Evolutionary conservation across 1,140 invertebrate genomes (phyloP).

Genomic region (Phymorhynchus buccinoides): DNA sequence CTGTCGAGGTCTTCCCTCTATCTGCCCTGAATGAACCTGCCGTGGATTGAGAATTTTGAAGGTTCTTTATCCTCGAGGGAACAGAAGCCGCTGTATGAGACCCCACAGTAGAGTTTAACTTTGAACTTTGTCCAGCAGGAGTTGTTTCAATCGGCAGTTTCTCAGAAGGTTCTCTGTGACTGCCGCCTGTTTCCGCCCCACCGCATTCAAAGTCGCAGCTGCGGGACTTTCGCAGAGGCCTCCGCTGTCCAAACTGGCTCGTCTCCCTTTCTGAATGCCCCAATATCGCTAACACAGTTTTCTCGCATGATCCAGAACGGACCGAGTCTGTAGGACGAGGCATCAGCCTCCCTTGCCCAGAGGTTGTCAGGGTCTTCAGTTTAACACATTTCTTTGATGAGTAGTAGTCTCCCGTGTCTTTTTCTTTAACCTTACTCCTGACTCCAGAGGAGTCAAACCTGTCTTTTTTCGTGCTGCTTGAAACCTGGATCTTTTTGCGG

Average conservation of each 20-base stretch:
- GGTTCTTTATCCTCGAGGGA: background rate
- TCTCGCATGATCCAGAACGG: background rate
- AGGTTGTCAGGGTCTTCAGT: background rate
- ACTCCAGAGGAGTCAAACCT: background rate
- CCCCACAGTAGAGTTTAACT: background rate
- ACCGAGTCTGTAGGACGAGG: background rate
- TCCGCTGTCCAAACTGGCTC: background rate
- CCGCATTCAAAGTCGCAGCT: conserved; percentile 4
- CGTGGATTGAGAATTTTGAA: background rate
- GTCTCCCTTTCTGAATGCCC: background rate
- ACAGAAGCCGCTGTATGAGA: too few species aligned
- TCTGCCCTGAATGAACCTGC: background rate
- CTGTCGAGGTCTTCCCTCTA: background rate
- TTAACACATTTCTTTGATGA: background rate
- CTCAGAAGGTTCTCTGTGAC: too few species aligned
- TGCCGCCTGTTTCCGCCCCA: too few species aligned
- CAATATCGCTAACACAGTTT: background rate
- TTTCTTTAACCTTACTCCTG: background rate
- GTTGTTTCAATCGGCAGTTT: background rate
- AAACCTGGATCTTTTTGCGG: background rate
- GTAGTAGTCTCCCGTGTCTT: background rate
- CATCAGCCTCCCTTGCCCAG: background rate
- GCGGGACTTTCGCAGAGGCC: conserved; percentile 4
- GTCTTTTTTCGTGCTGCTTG: background rate
- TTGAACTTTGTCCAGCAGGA: background rate